phyloP scores from a whole-genome alignment of 2,797 vertebrate genomes.

The Lycodopsis pacificus region DNA sequence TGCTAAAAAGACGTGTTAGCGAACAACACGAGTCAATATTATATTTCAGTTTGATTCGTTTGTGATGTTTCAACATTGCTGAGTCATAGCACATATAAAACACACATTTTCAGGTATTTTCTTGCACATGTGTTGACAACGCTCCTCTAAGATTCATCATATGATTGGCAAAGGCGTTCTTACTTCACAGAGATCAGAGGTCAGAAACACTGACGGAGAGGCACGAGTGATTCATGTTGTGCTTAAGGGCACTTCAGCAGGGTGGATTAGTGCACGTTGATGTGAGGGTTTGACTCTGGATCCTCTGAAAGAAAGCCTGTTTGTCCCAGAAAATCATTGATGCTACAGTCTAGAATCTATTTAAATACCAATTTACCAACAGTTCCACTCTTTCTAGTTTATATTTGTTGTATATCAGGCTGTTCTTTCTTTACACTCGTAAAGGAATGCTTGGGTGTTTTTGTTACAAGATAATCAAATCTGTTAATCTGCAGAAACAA shows the following conservation, averaged over 20 bases:
- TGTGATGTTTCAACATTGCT: not conserved
- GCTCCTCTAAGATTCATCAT: not conserved
- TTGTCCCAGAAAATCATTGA: not conserved
- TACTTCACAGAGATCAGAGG: constrained; percentile 13
- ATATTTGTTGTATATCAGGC: not conserved
- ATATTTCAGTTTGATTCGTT: not conserved
- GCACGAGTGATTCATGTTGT: constrained; percentile 7
- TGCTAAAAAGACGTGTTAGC: not conserved
- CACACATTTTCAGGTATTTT: not conserved
- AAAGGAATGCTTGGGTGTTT: not conserved
- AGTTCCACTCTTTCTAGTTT: not conserved
- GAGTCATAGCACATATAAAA: not conserved
- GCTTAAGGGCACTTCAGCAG: constrained; percentile 3
- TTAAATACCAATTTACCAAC: not conserved
- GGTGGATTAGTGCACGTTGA: not conserved
- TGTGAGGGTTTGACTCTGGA: not conserved
- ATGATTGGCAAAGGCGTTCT: not conserved
- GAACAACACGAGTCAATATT: no score
- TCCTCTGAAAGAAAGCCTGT: not conserved
- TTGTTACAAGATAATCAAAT: not conserved
- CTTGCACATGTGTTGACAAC: not conserved
- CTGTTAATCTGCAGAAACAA: not conserved
- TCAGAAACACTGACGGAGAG: not conserved
- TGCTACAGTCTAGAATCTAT: not conserved
- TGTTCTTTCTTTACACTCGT: not conserved